These are phyloP conservation scores for Myotis planiceps DNA, from an alignment of 2,797 vertebrate species.

Conservation along the genomic window DNA sequence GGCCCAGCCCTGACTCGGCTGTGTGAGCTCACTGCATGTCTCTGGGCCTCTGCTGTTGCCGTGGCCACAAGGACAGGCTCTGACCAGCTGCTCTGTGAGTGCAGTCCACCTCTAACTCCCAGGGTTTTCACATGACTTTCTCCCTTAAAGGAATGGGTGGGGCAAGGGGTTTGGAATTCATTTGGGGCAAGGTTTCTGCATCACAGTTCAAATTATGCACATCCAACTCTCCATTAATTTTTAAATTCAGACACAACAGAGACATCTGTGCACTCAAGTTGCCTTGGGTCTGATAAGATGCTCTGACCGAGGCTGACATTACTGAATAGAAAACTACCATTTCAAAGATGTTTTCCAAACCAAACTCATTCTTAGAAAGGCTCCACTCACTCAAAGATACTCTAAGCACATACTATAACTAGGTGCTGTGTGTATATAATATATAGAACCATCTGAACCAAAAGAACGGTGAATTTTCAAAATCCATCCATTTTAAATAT, in stretches of 20 bases:
- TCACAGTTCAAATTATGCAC: background rate
- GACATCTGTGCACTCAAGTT: background rate
- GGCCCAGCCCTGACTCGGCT: background rate
- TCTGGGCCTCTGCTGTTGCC: background rate
- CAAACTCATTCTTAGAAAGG: background rate
- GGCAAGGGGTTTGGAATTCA: background rate
- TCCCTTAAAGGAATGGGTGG: background rate
- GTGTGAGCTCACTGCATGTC: background rate
- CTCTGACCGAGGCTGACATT: background rate
- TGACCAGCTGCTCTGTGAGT: background rate
- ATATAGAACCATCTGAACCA: background rate
- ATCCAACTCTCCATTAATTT: background rate
- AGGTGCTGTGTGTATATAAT: background rate
- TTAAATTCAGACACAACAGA: background rate
- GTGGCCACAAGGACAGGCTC: background rate
- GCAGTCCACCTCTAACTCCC: background rate
- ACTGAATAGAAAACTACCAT: background rate
- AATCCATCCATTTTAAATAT: background rate
- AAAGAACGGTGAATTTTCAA: slow-evolving; percentile 11
- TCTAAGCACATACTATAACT: background rate
- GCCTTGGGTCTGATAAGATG: background rate
- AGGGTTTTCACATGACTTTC: background rate
- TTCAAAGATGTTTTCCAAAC: slow-evolving; percentile 21
- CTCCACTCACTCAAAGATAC: slow-evolving; percentile 10
- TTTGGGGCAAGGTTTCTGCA: background rate